A percentile compares a stretch with the other conserved stretches of the same genome.
Conservation (phyloP, 1,140 invertebrate species). For the Dryas iulia region DNA sequence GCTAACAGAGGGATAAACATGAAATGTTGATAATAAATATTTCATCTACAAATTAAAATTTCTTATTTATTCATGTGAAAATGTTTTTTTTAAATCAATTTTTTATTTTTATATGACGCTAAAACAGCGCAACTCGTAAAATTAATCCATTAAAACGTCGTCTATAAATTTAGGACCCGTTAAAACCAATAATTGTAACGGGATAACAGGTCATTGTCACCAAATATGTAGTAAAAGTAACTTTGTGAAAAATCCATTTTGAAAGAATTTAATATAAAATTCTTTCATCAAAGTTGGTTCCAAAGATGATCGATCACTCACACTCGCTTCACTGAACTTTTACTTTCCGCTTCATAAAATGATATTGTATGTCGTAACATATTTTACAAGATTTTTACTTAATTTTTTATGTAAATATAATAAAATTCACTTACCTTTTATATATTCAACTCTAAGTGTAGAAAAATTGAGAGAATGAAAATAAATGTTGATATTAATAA, state of each 20-base stretch:
- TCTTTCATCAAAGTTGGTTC: constrained; percentile 33
- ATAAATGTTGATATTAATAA: no score
- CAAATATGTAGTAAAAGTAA: constrained; percentile 2
- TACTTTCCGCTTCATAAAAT: constrained; percentile 19
- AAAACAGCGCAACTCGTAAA: background rate
- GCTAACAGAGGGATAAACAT: no score
- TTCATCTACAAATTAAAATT: no score
- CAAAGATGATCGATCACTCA: constrained; percentile 36
- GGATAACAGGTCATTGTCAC: constrained; percentile 2
- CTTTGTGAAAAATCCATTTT: constrained; percentile 23
- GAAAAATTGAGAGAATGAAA: no score
- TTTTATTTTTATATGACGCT: background rate
- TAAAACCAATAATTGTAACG: background rate
- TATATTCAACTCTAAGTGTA: no score
- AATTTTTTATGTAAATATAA: background rate
- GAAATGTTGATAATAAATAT: no score
- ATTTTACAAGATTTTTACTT: constrained; percentile 2
- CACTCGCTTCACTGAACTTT: constrained; percentile 31
- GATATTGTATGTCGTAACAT: constrained; percentile 4
- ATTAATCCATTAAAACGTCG: background rate
- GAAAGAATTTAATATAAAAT: constrained; percentile 42
- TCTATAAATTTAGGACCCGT: background rate
- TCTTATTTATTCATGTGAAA: no score
- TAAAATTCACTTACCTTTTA: background rate
- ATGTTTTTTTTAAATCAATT: background rate